Evolutionary conservation across 2,797 vertebrate genomes (phyloP), one percentile per base, ranked within the genome.

Genomic region (Yasuhikotakia modesta): DNA sequence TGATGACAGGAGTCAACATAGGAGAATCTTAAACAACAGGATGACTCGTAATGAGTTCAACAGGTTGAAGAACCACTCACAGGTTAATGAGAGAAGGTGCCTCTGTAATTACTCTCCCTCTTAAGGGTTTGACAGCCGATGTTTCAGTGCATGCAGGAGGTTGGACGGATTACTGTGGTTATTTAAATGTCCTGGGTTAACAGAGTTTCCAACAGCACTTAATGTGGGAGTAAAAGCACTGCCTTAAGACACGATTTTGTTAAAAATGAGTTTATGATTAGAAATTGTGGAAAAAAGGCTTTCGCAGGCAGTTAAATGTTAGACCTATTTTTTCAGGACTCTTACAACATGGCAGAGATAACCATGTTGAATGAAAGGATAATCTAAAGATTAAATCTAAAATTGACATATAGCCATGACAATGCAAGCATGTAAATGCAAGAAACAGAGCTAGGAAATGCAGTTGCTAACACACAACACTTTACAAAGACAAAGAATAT

Each of bases 351-450:
- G n/a, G n/a, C n/a, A 69, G 53, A 61, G 24, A 60, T 17, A 2
- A 60, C 16, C 10, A 4, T n/a, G 27, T 7, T 63, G 17, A 35
- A 60, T 43, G 39, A 43, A 16, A 2, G 43, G 45, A 69, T 61
- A 70, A 69, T 32, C 55, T 61, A 39, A 19, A 60, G 55, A 69
- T 77, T 1, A 32, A 76, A 76, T 63, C 55, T 39, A 60, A 22
- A 73, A 60, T 14, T 55, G 61, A 39, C 73, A 75, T n/a, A 75
- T 30, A 67, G 50, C 12, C 50, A 67, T 46, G 61, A 6, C 19
- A 0, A 74, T 22, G 48, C 10, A 17, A 14, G 14, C 61, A 63
- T 50, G 2, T 65, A 14, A 17, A 65, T 66, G 16, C 32, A 75
- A 43, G 11, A 22, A 57, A 21, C 22, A 10, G 61, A 45, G 5